Percentiles rank a stretch among this genome's conserved stretches.
Evolutionary conservation across 2,113 vertebrate genomes (phyloP).

Genomic region (Dasypus novemcinctus): DNA sequence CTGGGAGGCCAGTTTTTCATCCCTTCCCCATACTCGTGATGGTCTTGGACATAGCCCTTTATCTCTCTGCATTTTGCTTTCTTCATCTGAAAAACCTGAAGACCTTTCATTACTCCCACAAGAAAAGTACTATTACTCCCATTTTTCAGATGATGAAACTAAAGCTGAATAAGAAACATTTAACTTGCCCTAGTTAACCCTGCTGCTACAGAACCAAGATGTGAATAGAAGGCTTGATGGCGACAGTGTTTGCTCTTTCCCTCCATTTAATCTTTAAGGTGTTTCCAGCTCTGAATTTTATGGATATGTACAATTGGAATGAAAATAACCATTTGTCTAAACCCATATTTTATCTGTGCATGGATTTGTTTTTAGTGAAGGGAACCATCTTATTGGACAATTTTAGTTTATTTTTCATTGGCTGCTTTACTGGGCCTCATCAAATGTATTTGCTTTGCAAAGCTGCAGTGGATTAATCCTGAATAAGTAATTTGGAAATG

Average conservation of each 20-base stretch:
- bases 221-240: background rate
- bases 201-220: background rate
- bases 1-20: background rate
- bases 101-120: background rate
- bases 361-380: constrained; percentile 72
- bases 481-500: constrained; percentile 89
- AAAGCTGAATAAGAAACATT: background rate
- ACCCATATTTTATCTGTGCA: constrained; percentile 74
- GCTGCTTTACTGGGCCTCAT: constrained; percentile 86
- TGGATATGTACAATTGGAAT: constrained; percentile 70
- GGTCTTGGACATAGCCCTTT: background rate
- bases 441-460: constrained; percentile 87
- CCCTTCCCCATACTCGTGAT: background rate
- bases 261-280: constrained; percentile 41
- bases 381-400: constrained; percentile 76
- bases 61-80: background rate
- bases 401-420: constrained; percentile 87
- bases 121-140: background rate
- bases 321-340: constrained; percentile 78
- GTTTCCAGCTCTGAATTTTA: constrained; percentile 55
- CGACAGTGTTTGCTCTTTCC: background rate
- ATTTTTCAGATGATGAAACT: constrained; percentile 12
- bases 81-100: background rate
- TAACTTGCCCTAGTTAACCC: background rate
- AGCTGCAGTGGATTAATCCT: constrained; percentile 86